A percentile compares a stretch with the other conserved stretches of the same genome.
Evolutionary conservation across 35 echinoderm and acorn worm species (phyloP).

Genomic region (Eucidaris tribuloides): DNA sequence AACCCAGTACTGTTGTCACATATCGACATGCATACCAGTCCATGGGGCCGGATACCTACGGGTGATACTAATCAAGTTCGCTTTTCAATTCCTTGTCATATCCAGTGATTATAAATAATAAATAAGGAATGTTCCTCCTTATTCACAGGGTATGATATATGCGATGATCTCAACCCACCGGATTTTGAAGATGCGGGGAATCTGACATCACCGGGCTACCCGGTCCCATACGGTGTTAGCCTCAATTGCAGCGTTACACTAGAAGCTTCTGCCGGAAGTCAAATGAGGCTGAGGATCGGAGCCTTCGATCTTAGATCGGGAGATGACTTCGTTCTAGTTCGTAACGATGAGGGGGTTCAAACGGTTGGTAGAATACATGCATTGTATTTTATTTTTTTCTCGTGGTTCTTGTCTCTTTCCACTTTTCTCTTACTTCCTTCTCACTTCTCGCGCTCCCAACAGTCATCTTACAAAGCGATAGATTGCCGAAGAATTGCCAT

Average conservation of each 20-base stretch:
- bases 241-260: neutral
- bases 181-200: neutral
- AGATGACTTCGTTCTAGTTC: constrained; percentile 6
- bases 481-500: neutral
- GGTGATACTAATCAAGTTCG: too few relatives aligned
- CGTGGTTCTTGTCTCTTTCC: neutral
- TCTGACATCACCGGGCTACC: constrained; percentile 20
- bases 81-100: too few relatives aligned
- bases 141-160: neutral
- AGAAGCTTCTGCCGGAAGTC: neutral
- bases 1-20: too few relatives aligned
- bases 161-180: neutral
- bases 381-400: neutral
- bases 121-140: too few relatives aligned
- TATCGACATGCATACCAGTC: too few relatives aligned
- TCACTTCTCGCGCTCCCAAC: neutral
- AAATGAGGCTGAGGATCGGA: constrained; percentile 14
- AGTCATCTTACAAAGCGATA: neutral
- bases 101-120: too few relatives aligned
- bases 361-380: constrained; percentile 1
- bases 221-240: neutral
- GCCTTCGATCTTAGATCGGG: constrained; percentile 36
- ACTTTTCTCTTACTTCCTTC: neutral
- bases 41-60: too few relatives aligned
- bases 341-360: neutral